Conservation (phyloP, 2,113 vertebrate genomes). For the Aleadryas rufinucha region DNA sequence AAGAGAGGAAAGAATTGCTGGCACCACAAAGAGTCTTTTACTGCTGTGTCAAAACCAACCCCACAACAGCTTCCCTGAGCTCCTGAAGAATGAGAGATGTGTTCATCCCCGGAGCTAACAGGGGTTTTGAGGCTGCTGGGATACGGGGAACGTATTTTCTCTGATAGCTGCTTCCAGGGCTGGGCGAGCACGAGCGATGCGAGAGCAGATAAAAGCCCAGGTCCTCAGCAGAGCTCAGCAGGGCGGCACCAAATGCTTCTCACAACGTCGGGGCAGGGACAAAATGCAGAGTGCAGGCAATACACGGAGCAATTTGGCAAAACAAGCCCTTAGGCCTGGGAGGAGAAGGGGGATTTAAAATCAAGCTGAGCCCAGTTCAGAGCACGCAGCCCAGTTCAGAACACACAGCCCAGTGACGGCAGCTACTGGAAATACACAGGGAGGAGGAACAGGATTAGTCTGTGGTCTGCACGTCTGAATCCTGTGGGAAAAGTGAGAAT, state of each 20-base stretch:
- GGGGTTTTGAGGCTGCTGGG: background rate
- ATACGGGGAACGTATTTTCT: background rate
- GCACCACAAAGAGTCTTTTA: background rate
- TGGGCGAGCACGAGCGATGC: rapidly evolving
- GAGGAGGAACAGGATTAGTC: background rate
- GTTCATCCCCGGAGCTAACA: background rate
- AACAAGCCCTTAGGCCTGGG: background rate
- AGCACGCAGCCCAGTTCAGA: background rate
- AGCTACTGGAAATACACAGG: rapidly evolving
- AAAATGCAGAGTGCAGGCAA: background rate
- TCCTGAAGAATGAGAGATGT: background rate
- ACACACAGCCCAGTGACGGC: rapidly evolving
- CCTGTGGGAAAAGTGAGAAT: background rate
- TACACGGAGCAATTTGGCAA: background rate
- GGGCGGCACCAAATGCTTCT: background rate
- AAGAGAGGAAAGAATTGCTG: background rate
- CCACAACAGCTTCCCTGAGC: background rate
- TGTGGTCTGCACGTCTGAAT: rapidly evolving
- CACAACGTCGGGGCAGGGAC: background rate
- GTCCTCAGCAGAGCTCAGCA: background rate
- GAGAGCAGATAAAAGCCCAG: background rate
- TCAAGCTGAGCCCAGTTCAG: rapidly evolving
- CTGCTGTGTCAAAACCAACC: background rate
- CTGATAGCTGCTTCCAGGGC: background rate
- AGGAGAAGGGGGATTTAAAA: background rate